These are phyloP conservation scores for Entelurus aequoreus DNA, from an alignment of 2,113 vertebrate genomes.

Conservation along the genomic window DNA sequence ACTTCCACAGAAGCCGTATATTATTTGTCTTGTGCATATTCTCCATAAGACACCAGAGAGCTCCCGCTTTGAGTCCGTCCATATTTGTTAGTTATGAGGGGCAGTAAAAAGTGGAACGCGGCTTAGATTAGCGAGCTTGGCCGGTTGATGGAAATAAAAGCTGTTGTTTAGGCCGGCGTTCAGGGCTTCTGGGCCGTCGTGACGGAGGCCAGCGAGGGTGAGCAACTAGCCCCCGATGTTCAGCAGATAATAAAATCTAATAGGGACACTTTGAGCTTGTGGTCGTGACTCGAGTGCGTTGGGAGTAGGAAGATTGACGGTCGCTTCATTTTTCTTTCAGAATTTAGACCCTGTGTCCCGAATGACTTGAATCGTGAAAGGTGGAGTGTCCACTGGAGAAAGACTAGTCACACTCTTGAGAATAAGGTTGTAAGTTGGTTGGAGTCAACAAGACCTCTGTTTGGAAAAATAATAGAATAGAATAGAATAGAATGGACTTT, in stretches of 20 bases:
- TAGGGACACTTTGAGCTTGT: constrained; percentile 13
- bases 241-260: constrained; percentile 44
- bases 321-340: neutral
- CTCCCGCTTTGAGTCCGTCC: constrained; percentile 17
- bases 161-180: constrained; percentile 35
- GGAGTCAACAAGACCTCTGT: no score
- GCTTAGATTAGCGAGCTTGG: constrained; percentile 52
- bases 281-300: constrained; percentile 5
- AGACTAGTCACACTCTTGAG: no score
- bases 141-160: constrained; percentile 43
- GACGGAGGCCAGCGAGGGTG: constrained; percentile 1
- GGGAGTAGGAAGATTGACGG: neutral
- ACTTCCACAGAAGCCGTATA: constrained; percentile 10
- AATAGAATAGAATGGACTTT: no score
- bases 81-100: constrained; percentile 33
- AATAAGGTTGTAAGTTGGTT: no score
- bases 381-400: no score
- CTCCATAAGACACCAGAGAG: constrained; percentile 17
- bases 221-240: constrained; percentile 31
- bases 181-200: constrained; percentile 26
- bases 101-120: constrained; percentile 38
- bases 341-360: neutral
- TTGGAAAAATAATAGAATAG: no score
- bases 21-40: constrained; percentile 39
- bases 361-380: no score